Percentiles rank a stretch among this genome's conserved stretches.
phyloP scores from a whole-genome alignment of 2,888 invertebrate genomes.

The Nephrotoma appendiculata region DNA sequence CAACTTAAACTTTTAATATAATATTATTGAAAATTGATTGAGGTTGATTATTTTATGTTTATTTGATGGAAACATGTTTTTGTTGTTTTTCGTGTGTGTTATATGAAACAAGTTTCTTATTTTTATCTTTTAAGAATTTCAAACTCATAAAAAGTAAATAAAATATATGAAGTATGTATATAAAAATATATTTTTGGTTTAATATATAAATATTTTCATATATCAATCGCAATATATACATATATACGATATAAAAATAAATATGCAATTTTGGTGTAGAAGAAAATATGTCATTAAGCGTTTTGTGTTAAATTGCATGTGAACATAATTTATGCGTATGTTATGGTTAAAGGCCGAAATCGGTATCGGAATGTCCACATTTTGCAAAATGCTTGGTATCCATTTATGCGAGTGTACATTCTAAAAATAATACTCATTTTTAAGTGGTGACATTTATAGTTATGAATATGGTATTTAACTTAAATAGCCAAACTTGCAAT shows the following conservation, averaged over 20 bases:
- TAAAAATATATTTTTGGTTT: neutral
- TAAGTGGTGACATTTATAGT: too few species aligned
- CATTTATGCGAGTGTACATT: too few species aligned
- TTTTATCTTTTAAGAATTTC: neutral
- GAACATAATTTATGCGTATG: neutral
- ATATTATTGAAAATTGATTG: conserved; percentile 3
- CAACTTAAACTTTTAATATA: neutral
- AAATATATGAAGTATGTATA: neutral
- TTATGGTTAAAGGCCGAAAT: too few species aligned
- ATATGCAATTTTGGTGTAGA: neutral
- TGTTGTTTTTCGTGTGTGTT: neutral
- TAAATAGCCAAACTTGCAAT: too few species aligned
- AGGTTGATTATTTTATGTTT: conserved; percentile 4
- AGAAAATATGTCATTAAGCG: neutral
- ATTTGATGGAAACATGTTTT: conserved; percentile 4
- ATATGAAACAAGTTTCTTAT: neutral
- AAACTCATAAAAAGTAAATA: neutral
- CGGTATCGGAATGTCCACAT: too few species aligned
- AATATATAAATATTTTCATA: neutral
- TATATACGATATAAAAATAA: neutral
- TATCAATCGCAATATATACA: neutral
- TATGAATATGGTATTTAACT: too few species aligned
- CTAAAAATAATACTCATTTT: too few species aligned
- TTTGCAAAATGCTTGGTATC: too few species aligned
- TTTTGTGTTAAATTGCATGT: neutral